Evolutionary conservation across 2,888 invertebrate species (phyloP).

Genomic region (Rhyacophila evoluta): DNA sequence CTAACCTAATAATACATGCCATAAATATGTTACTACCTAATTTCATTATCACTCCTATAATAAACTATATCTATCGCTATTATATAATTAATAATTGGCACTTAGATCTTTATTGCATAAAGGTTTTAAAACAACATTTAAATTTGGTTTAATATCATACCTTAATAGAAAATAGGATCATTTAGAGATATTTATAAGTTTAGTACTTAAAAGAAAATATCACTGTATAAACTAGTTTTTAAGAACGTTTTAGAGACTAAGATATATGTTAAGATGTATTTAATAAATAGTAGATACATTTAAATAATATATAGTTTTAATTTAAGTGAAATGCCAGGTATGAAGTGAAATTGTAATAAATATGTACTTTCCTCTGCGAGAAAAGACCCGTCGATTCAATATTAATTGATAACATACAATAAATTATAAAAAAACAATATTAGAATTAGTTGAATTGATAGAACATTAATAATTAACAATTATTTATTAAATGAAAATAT

Average conservation of each 20-base stretch:
- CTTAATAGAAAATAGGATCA: background rate
- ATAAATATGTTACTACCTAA: background rate
- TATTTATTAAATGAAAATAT: conserved; percentile 55
- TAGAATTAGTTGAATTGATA: conserved; percentile 52
- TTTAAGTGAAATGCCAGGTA: background rate
- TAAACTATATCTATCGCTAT: background rate
- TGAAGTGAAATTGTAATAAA: background rate
- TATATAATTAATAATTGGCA: background rate
- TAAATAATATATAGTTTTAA: background rate
- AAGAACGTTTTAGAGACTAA: conserved; percentile 37
- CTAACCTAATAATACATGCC: background rate
- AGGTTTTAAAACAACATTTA: background rate
- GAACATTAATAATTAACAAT: conserved; percentile 49
- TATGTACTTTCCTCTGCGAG: conserved; percentile 50
- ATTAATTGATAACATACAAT: conserved; percentile 45
- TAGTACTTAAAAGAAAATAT: conserved; percentile 46
- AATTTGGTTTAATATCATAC: background rate
- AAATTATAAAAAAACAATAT: conserved; percentile 52
- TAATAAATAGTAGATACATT: background rate
- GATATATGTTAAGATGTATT: conserved; percentile 25
- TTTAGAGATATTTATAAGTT: conserved; percentile 25
- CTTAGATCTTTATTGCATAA: background rate
- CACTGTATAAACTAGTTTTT: conserved; percentile 44
- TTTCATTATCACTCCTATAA: background rate
- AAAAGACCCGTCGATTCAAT: conserved; percentile 48